phyloP scores from a whole-genome alignment of 2,888 invertebrate species.

The Microctonus hyperodae region DNA sequence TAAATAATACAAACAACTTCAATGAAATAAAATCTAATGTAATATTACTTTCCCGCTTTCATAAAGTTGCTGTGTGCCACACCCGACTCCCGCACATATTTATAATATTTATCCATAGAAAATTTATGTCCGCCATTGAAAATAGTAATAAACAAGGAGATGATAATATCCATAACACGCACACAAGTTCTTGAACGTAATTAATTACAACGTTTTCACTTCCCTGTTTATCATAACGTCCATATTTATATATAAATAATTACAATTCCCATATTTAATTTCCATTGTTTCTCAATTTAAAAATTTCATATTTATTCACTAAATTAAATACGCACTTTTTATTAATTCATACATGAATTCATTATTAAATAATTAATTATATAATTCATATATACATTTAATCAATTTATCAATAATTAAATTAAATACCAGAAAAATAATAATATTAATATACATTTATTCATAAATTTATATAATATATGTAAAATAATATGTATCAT shows the following conservation, averaged over 20 bases:
- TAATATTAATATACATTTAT: too few species aligned
- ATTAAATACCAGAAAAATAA: too few species aligned
- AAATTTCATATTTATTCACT: too few species aligned
- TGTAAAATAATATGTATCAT: too few species aligned
- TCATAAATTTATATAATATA: neutral
- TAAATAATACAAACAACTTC: neutral
- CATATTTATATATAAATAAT: too few species aligned
- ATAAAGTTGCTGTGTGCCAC: conserved; percentile 11
- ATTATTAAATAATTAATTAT: neutral
- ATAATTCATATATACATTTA: neutral
- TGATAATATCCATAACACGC: neutral
- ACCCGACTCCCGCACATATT: neutral
- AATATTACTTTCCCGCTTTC: conserved; percentile 16
- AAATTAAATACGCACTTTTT: too few species aligned
- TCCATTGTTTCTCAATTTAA: too few species aligned
- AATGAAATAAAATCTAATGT: neutral
- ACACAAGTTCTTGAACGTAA: neutral
- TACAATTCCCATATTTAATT: too few species aligned
- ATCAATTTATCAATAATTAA: too few species aligned
- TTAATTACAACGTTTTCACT: conserved; percentile 12
- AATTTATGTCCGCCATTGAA: conserved; percentile 1
- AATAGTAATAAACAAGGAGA: conserved; percentile 1
- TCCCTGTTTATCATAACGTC: neutral
- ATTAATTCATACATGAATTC: neutral
- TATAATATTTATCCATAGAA: neutral